Percentiles rank a stretch among this genome's conserved stretches.
These are phyloP conservation scores for Chionodraco myersi DNA, from an alignment of 2,113 vertebrate species.

Conservation along the genomic window DNA sequence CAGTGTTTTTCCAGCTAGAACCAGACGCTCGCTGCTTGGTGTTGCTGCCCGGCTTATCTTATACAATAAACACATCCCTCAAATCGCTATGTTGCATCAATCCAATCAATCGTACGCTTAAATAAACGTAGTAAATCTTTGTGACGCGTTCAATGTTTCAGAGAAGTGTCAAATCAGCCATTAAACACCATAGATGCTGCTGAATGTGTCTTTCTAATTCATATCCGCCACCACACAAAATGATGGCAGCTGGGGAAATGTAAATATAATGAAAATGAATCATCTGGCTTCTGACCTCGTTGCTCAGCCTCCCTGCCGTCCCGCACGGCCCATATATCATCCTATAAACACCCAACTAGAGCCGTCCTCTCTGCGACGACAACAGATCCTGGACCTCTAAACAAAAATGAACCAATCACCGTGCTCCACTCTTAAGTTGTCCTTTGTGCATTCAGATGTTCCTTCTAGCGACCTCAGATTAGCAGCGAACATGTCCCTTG, in stretches of 20 bases:
- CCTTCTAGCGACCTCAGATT: neutral
- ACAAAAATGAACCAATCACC: neutral
- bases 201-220: neutral
- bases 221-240: neutral
- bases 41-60: conserved; percentile 9
- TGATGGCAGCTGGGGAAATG: neutral
- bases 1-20: conserved; percentile 23
- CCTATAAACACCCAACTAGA: conserved; percentile 4
- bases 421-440: neutral
- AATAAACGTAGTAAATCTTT: conserved; percentile 19
- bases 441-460: neutral
- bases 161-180: conserved; percentile 16
- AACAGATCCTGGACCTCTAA: neutral
- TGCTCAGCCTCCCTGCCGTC: neutral
- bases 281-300: conserved; percentile 2
- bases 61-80: conserved; percentile 1
- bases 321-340: conserved; percentile 1
- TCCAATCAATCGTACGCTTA: neutral
- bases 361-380: neutral
- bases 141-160: neutral
- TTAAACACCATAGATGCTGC: neutral
- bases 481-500: neutral
- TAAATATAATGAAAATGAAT: conserved; percentile 3
- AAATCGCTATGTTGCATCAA: conserved; percentile 7
- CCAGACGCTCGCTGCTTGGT: neutral